Base-by-base conservation (phyloP, 92 coral and sea anemone genomes). In the Chrysogorgia sp. region DNA sequence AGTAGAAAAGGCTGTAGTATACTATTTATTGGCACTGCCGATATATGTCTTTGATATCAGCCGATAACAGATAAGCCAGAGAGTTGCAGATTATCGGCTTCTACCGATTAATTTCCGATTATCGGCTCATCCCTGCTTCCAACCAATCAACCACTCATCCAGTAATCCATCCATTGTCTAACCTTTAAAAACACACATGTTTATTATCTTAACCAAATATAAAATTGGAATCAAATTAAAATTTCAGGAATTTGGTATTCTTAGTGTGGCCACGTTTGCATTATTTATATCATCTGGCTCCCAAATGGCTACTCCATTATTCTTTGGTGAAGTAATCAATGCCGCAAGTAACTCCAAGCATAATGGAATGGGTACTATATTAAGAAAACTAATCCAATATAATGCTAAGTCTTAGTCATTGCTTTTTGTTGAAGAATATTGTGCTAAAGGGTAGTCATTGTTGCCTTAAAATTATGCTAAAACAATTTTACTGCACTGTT, bases 251-350 rank as follows among this genome's bases (percentile, higher is more conserved):
- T 17, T 72, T 15, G 70, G 80, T 7, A 50, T 92, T 33, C 76
- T 92, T 14, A 50, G 30, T 30, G 47, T 92, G 49, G 97, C 96
- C n/a, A 82, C 96, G 24, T 7, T 91, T 26, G 97, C 96, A 10
- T 83, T 92, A 14, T 25, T 92, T 62, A 76, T 85, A 9, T 84
- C 96, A 14, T 82, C 89, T 85, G 97, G 96, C 3, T 76, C 97
- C 7, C 91, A 86, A 55, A 91, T 92, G 75, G 96, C 96, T 35
- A 96, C 96, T 20, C 97, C 97, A 2, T 91, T 86, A 56, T 92
- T 92, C 85, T 92, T 92, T 88, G 97, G 97, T 52, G 62, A 64
- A 78, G 97, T 92, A 26, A 88, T 92, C 50, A 49, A 83, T 22
- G 65, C 96, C 22, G 71, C 71, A 30, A 64, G 21, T 22, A 21